Evolutionary conservation across 2,113 vertebrate species (phyloP), one percentile per base, ranked within the genome.

Genomic region (Malaclemys terrapin): DNA sequence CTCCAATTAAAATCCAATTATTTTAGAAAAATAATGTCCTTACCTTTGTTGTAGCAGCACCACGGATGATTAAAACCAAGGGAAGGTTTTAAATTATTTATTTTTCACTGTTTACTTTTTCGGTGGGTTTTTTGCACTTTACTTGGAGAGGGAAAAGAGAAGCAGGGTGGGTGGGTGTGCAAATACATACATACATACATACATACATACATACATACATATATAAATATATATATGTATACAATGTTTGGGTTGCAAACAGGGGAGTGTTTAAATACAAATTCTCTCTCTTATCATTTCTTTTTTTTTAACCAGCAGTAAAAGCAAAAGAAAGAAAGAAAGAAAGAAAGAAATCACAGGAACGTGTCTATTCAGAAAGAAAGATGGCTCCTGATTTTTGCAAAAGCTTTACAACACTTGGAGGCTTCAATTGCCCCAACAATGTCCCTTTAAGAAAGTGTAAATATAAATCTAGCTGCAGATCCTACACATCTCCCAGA

Each of bases 1-100:
- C 94, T 42, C 75, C n/a, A 82, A 69, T 89, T 92, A 93, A 93
- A 86, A 79, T 76, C 85, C 79, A 89, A 93, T 91, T 38, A 20
- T 59, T 65, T 69, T 52, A 83, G 82, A 91, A 54, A 91, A 93
- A 79, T 31, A 65, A 54, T 89, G 87, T 25, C 85, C 80, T 91
- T 29, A 47, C 83, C 87, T 95, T 91, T 38, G 87, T 80, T 94
- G 29, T 22, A 82, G 89, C 83, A 47, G 25, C 12, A 52, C 72
- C 56, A 29, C 20, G 75, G 81, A 75, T 83, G 84, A 80, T 91
- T 75, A 78, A 82, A 91, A 94, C 72, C 49, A n/a, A 88, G 65
- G n/a, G 80, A 88, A 49, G 52, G 52, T 56, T 88, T 96, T 94
- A 62, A 84, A 2, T 79, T 78, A 78, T 47, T 29, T 72, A 72